Conservation (phyloP, 2,888 invertebrate genomes). For the Griposia aprilina region DNA sequence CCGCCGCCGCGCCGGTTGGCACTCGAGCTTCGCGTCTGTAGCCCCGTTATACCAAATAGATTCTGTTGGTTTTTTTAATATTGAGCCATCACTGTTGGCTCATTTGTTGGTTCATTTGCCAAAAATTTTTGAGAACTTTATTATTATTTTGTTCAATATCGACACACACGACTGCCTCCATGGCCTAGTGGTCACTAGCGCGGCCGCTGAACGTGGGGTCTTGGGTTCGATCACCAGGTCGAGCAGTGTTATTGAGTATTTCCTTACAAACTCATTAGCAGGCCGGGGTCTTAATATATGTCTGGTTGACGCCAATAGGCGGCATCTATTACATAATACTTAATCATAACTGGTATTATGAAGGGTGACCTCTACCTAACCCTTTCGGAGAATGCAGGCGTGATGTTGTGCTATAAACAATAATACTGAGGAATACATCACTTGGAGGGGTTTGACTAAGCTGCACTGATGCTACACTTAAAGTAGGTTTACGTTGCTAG, state of each 20-base stretch:
- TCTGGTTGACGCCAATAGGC: neutral
- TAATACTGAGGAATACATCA: neutral
- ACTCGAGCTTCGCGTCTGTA: neutral
- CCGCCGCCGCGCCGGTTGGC: conserved; percentile 45
- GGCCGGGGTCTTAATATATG: neutral
- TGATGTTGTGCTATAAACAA: neutral
- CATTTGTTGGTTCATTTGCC: neutral
- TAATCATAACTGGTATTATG: neutral
- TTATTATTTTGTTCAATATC: neutral
- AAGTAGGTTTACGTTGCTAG: too few species aligned
- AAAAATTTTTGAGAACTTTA: neutral
- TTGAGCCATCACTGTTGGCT: neutral
- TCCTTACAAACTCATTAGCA: too few species aligned
- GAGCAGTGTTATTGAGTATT: too few species aligned
- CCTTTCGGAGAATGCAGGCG: neutral
- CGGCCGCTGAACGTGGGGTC: neutral
- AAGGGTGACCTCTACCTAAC: neutral
- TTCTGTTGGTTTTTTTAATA: neutral
- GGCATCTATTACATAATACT: neutral
- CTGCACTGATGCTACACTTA: too few species aligned
- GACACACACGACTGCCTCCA: too few species aligned
- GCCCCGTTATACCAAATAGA: neutral
- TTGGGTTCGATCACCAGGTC: too few species aligned
- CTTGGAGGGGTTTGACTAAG: neutral
- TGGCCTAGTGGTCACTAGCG: neutral